A percentile compares a stretch with the other conserved stretches of the same genome.
These are phyloP conservation scores for Oscheius sp. DNA, from an alignment of 2,888 invertebrate species.

Conservation along the genomic window DNA sequence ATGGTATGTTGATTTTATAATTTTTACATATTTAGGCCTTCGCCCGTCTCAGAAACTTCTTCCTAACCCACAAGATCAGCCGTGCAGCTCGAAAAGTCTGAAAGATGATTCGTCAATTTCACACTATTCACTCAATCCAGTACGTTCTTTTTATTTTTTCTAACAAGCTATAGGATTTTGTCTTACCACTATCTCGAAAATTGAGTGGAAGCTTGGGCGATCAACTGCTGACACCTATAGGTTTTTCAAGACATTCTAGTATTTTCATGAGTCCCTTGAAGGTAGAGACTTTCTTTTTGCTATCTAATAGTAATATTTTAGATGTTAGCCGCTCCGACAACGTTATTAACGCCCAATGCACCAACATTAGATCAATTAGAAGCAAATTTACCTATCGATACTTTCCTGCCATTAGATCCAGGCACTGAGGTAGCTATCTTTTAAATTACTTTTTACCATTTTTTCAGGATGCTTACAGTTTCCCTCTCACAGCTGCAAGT, in stretches of 20 bases:
- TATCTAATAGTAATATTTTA: background rate
- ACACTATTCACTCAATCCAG: background rate
- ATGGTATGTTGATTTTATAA: background rate
- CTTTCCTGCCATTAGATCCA: constrained; percentile 9
- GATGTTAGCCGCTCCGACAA: constrained; percentile 10
- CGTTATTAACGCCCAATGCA: background rate
- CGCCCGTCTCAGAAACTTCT: no score
- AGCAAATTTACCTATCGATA: background rate
- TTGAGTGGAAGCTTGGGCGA: background rate
- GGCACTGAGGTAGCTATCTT: background rate
- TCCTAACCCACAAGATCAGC: background rate
- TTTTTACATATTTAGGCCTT: background rate
- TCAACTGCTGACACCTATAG: constrained; percentile 12
- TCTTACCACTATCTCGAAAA: constrained; percentile 17
- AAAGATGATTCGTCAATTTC: background rate
- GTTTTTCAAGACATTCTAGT: constrained; percentile 2
- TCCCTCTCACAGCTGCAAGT: background rate
- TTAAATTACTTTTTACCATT: background rate
- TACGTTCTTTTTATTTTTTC: background rate
- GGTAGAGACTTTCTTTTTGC: background rate
- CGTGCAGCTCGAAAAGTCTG: constrained; percentile 3
- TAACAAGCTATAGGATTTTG: constrained; percentile 14
- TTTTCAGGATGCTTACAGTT: background rate
- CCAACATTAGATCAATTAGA: constrained; percentile 11
- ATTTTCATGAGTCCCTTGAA: constrained; percentile 33